Evolutionary conservation across 2,888 invertebrate species (phyloP).

Genomic region (Euplagia quadripunctaria): DNA sequence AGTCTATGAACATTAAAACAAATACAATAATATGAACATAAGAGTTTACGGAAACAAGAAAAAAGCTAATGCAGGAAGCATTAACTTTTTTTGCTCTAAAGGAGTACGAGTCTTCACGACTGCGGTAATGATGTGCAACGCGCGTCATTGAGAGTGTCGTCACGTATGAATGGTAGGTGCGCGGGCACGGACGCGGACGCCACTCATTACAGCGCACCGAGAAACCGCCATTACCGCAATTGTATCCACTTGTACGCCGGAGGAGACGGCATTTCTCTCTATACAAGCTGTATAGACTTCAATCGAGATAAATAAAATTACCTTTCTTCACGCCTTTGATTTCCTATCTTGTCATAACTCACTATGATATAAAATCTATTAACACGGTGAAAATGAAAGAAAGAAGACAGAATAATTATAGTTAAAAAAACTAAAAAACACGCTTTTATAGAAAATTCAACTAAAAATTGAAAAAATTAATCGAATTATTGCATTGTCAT

Average conservation of each 20-base stretch:
- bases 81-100: slow-evolving; percentile 37
- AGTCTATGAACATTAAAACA: too few relatives aligned
- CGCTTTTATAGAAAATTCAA: too few relatives aligned
- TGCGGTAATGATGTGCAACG: slow-evolving; percentile 52
- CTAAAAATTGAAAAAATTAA: too few relatives aligned
- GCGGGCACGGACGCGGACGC: slow-evolving; percentile 55
- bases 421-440: too few relatives aligned
- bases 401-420: too few relatives aligned
- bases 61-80: slow-evolving; percentile 7
- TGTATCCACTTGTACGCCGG: slow-evolving; percentile 50
- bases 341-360: neutral
- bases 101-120: slow-evolving; percentile 39
- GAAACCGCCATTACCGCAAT: slow-evolving; percentile 66
- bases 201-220: slow-evolving; percentile 63
- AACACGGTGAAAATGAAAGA: neutral
- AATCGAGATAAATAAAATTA: slow-evolving; percentile 8
- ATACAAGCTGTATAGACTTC: slow-evolving; percentile 27
- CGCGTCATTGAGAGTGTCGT: slow-evolving; percentile 56
- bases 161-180: slow-evolving; percentile 63
- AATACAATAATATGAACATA: neutral
- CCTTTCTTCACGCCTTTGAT: slow-evolving; percentile 8
- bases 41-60: slow-evolving; percentile 21
- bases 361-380: neutral
- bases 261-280: slow-evolving; percentile 44
- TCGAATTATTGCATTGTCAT: too few relatives aligned